These are phyloP conservation scores for Macaca fascicularis DNA, from an alignment of 2,113 vertebrate genomes.

Conservation along the genomic window DNA sequence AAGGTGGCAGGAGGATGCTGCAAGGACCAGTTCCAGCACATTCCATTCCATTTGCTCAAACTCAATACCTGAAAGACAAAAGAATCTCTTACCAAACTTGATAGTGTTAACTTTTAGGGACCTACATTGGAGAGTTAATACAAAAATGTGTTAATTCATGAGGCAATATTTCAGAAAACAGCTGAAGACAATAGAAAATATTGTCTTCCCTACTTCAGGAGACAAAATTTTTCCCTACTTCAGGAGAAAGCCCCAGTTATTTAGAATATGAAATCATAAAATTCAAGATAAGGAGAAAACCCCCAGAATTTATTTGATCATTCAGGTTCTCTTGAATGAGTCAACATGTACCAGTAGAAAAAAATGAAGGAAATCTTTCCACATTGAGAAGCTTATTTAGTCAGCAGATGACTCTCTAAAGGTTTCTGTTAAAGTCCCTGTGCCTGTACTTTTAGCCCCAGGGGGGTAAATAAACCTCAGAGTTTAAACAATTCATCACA, in stretches of 20 bases:
- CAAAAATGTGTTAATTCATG: neutral
- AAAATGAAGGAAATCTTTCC: neutral
- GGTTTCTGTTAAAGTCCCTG: neutral
- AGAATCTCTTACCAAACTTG: neutral
- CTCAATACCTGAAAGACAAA: neutral
- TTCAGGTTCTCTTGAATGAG: neutral
- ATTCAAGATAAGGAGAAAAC: neutral
- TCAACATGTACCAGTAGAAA: neutral
- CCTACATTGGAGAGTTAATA: neutral
- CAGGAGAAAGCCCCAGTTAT: neutral
- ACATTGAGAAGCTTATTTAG: neutral
- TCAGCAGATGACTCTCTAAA: neutral
- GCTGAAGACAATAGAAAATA: neutral
- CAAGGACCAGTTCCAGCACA: neutral
- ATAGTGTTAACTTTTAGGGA: neutral
- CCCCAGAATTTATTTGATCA: neutral
- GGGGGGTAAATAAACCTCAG: neutral
- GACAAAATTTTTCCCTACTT: neutral
- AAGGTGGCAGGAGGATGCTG: neutral
- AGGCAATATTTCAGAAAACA: neutral
- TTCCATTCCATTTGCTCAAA: neutral
- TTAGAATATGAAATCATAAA: neutral
- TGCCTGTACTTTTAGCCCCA: neutral
- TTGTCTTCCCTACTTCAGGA: neutral
- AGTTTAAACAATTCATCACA: neutral